Evolutionary conservation across 2,113 vertebrate species (phyloP).

Genomic region (Leucopsar rothschildi): DNA sequence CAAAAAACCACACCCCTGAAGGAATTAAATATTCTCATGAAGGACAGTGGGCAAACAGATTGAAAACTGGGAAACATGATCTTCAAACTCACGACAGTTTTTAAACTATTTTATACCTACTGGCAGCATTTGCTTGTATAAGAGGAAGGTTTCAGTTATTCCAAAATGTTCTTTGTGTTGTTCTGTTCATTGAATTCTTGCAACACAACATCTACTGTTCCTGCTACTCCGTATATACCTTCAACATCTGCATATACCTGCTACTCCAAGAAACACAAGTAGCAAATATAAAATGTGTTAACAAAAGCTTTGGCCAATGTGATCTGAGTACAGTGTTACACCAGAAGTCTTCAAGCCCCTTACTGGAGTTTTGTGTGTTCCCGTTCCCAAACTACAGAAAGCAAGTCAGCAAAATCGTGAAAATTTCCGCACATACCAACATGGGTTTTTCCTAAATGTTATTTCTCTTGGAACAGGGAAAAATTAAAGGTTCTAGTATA

Average conservation of each 20-base stretch:
- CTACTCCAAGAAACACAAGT: neutral
- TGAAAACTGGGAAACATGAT: neutral
- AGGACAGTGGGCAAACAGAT: neutral
- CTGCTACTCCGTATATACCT: too few relatives aligned
- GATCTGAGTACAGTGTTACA: neutral
- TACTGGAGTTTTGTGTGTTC: neutral
- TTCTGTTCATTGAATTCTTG: neutral
- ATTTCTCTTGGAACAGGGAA: neutral
- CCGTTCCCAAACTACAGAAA: neutral
- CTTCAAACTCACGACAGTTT: neutral
- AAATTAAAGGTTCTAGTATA: neutral
- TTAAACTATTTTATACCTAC: neutral
- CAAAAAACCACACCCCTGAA: neutral
- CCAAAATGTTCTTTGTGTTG: neutral
- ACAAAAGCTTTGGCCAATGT: neutral
- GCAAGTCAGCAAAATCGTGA: rapidly evolving
- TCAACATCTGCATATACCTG: rapidly evolving
- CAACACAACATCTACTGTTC: neutral
- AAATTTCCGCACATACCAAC: rapidly evolving
- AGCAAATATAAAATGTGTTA: neutral
- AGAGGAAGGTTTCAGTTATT: neutral
- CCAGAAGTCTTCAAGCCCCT: neutral
- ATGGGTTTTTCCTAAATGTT: neutral
- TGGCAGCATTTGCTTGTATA: neutral
- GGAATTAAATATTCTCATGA: neutral